Evolutionary conservation across 2,797 vertebrate species (phyloP).

Genomic region (Brachymystax lenok): DNA sequence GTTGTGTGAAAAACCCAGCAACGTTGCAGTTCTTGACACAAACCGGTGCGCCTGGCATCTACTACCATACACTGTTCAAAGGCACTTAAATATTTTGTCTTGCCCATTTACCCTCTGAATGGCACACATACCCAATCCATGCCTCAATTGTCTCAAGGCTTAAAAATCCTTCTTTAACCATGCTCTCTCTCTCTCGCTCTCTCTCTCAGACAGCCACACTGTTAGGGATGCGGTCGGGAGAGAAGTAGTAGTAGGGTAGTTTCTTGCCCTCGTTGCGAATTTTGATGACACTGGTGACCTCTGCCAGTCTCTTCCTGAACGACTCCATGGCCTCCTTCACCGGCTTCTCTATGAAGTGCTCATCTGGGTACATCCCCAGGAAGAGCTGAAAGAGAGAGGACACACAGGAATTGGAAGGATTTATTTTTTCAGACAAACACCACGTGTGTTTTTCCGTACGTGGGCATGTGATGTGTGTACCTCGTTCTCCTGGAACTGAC

Average conservation of each 20-base stretch:
- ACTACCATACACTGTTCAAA: too few relatives aligned
- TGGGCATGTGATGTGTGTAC: conserved; percentile 58
- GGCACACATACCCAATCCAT: too few relatives aligned
- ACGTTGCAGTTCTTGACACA: too few relatives aligned
- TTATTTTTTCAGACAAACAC: conserved; percentile 33
- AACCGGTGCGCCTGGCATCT: too few relatives aligned
- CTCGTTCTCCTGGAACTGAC: conserved; percentile 97
- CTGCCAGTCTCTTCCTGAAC: conserved; percentile 83
- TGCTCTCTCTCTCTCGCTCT: neutral
- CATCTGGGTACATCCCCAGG: conserved; percentile 93
- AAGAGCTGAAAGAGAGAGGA: conserved; percentile 81
- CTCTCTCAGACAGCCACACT: conserved; percentile 86
- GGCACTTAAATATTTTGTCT: too few relatives aligned
- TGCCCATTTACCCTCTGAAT: too few relatives aligned
- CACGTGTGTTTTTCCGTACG: neutral
- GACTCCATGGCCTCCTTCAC: conserved; percentile 85
- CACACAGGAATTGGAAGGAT: neutral
- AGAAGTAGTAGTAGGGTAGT: conserved; percentile 93
- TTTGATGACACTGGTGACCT: conserved; percentile 78
- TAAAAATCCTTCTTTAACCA: too few relatives aligned
- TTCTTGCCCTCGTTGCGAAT: conserved; percentile 90
- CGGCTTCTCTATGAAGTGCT: conserved; percentile 90
- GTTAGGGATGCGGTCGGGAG: conserved; percentile 92
- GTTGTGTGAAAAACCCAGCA: too few relatives aligned
- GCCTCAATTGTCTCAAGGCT: too few relatives aligned